Percentiles rank a stretch among this genome's conserved stretches.
Conservation (phyloP, 1,140 invertebrate species). For the Orchestia grillus region DNA sequence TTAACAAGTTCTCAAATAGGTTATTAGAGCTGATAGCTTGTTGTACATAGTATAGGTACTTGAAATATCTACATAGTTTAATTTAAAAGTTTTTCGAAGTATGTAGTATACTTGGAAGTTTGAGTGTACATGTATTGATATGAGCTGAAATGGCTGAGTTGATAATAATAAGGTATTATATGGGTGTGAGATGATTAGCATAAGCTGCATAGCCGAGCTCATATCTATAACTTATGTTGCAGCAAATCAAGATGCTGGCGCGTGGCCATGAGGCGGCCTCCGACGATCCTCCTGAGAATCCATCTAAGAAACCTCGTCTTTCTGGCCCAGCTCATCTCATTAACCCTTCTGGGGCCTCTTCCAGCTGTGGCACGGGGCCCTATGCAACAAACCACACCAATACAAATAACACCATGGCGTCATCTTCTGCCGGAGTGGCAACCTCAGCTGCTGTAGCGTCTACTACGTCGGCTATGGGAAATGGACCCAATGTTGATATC, state of each 20-base stretch:
- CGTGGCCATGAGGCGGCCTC: background rate
- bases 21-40: too few species aligned
- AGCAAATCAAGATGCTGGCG: slow-evolving; percentile 37
- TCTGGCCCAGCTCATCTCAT: slow-evolving; percentile 10
- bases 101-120: background rate
- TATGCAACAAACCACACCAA: background rate
- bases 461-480: background rate
- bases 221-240: background rate
- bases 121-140: background rate
- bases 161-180: background rate
- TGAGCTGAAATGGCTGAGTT: too few species aligned
- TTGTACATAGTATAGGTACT: too few species aligned
- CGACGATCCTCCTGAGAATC: slow-evolving; percentile 26
- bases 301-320: slow-evolving; percentile 9
- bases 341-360: background rate
- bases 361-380: background rate
- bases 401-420: background rate
- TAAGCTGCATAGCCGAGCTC: background rate
- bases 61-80: too few species aligned
- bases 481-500: slow-evolving; percentile 10
- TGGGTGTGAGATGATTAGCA: background rate
- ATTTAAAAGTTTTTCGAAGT: too few species aligned
- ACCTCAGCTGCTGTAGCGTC: background rate
- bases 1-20: too few species aligned
- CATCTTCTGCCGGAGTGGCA: background rate